Percentiles rank a stretch among this genome's conserved stretches.
These are phyloP conservation scores for Temnopleurus reevesii DNA, from an alignment of 53 echinoderm and acorn worm species.

Conservation along the genomic window DNA sequence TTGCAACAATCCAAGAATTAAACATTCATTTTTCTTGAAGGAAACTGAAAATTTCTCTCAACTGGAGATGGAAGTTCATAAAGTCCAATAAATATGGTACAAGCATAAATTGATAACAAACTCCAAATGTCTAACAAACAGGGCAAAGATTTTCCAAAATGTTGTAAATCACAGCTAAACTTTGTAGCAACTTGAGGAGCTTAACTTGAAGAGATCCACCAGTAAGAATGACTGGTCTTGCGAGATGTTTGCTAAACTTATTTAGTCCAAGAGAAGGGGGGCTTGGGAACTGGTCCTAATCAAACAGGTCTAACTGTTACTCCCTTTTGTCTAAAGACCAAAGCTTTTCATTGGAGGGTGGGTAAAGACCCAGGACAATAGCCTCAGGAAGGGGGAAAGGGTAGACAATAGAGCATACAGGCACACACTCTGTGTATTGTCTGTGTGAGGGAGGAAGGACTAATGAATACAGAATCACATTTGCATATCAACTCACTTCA, in stretches of 20 bases:
- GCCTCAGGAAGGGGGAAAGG: constrained; percentile 6
- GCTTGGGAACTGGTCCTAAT: neutral
- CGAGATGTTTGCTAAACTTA: constrained; percentile 43
- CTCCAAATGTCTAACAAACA: neutral
- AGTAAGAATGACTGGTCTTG: neutral
- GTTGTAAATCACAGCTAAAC: neutral
- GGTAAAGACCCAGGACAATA: constrained; percentile 6
- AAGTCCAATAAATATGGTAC: neutral
- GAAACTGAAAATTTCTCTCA: neutral
- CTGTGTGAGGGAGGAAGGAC: neutral
- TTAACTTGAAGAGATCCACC: neutral
- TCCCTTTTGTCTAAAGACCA: constrained; percentile 15
- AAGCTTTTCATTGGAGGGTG: neutral
- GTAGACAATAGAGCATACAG: neutral
- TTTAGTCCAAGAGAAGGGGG: neutral
- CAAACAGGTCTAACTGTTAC: constrained; percentile 45
- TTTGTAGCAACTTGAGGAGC: constrained; percentile 15
- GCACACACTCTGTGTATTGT: neutral
- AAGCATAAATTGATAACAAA: neutral
- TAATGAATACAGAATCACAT: constrained; percentile 32
- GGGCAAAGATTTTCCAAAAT: neutral
- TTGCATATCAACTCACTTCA: constrained; percentile 46
- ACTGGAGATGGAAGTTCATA: neutral
- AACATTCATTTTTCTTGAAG: neutral
- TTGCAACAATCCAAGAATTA: neutral